Percentiles rank a stretch among this genome's conserved stretches.
Conservation (phyloP, 2,888 invertebrate genomes). For the Bombyx huttoni region DNA sequence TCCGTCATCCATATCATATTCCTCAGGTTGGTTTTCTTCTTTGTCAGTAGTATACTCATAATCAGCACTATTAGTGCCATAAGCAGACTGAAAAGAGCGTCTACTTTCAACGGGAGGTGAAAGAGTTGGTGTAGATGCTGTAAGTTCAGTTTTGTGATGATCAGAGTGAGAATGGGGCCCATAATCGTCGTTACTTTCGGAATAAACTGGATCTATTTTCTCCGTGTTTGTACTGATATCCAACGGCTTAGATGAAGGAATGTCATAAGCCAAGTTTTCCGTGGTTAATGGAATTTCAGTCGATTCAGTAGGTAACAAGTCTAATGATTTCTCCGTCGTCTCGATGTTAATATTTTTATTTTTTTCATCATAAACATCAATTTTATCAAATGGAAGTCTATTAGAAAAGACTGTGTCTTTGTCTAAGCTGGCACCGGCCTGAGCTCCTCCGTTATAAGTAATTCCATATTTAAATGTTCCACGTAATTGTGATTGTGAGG, state of each 20-base stretch:
- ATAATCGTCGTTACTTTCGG: constrained; percentile 25
- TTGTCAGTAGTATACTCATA: constrained; percentile 51
- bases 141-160: constrained; percentile 34
- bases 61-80: constrained; percentile 30
- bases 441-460: constrained; percentile 84
- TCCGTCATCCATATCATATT: constrained; percentile 55
- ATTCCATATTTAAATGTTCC: constrained; percentile 86
- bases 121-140: constrained; percentile 16
- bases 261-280: neutral
- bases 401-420: constrained; percentile 64
- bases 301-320: constrained; percentile 9
- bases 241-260: constrained; percentile 16
- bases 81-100: constrained; percentile 43
- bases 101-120: constrained; percentile 34
- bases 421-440: constrained; percentile 82
- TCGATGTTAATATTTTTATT: constrained; percentile 41
- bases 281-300: constrained; percentile 11
- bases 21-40: constrained; percentile 43
- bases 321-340: constrained; percentile 17
- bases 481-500: constrained; percentile 86
- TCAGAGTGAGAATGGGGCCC: constrained; percentile 44
- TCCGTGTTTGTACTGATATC: constrained; percentile 15
- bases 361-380: constrained; percentile 52
- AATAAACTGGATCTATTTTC: constrained; percentile 15
- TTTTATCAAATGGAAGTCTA: constrained; percentile 51